Base-by-base conservation (phyloP, 2,113 vertebrate species). In the Entosphenus tridentatus region DNA sequence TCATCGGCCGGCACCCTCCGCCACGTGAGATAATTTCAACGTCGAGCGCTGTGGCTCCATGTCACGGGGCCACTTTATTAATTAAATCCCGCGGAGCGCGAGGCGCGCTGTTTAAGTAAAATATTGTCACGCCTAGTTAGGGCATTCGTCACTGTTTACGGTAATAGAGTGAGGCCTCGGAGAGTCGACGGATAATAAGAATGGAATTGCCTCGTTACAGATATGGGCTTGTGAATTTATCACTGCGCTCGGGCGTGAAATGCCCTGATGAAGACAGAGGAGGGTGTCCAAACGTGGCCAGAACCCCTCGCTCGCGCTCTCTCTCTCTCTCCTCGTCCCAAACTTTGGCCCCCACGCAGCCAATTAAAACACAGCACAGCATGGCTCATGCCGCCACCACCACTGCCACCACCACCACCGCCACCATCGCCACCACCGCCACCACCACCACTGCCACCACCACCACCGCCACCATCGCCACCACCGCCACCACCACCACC, bases 201-300 rank as follows among this genome's bases (percentile, higher is more conserved):
- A 65, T 65, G 62, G 62, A 65, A 65, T 65, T 65, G 62, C 62
- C 62, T 65, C 62, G 62, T n/a, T 65, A 65, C 62, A 65, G 62
- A 65, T 65, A 65, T 65, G 62, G 62, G n/a, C 62, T 65, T 21
- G 62, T 65, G 62, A 65, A 65, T 65, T 65, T 21, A 65, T 65
- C 62, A 65, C 62, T 10, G 62, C 62, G 62, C 21, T 10, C 62
- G 62, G 62, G 62, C 62, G 62, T 65, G 62, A 65, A 65, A 65
- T 65, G 62, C 21, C 62, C 62, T 65, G 62, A 65, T 65, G 62
- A 65, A 65, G 62, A 65, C 62, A 65, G 62, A 65, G 21, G 39
- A 39, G 39, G 39, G 39, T 39, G 39, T 39, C 39, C 39, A 39
- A 39, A 39, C 39, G 39, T 39, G 39, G 39, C 39, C 39, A 39